A percentile compares a stretch with the other conserved stretches of the same genome.
phyloP scores from a whole-genome alignment of 2,797 vertebrate species.

The Betta splendens region DNA sequence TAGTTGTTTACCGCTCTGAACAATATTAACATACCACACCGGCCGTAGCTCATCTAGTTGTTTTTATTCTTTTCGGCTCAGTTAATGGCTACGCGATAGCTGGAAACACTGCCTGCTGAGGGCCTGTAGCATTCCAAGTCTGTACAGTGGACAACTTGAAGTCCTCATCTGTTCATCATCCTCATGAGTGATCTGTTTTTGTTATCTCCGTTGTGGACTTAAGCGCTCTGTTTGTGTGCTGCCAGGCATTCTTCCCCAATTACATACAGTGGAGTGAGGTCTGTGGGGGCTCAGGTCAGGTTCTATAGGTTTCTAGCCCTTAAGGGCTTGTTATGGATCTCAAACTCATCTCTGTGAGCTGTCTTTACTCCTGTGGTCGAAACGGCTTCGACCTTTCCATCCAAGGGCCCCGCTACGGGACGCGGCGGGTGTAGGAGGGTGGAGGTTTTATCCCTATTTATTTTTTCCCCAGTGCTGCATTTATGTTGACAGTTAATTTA shows the following conservation, averaged over 20 bases:
- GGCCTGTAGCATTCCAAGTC: conserved; percentile 13
- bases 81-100: conserved; percentile 41
- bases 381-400: conserved; percentile 59
- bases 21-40: not conserved
- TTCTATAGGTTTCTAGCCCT: conserved; percentile 53
- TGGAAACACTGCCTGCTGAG: conserved; percentile 40
- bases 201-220: conserved; percentile 37
- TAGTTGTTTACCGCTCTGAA: not conserved
- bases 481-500: conserved; percentile 84
- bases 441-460: conserved; percentile 56
- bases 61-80: conserved; percentile 17
- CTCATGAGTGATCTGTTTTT: conserved; percentile 28
- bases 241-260: conserved; percentile 39
- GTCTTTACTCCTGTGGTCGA: conserved; percentile 52
- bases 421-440: conserved; percentile 18
- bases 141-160: conserved; percentile 37
- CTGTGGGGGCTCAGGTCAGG: conserved; percentile 46
- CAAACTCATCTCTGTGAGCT: conserved; percentile 61
- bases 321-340: conserved; percentile 71
- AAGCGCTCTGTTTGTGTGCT: conserved; percentile 28
- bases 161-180: conserved; percentile 38
- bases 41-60: conserved; percentile 4
- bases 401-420: conserved; percentile 44
- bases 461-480: conserved; percentile 63
- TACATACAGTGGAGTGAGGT: conserved; percentile 32